Evolutionary conservation across 2,797 vertebrate species (phyloP), one percentile per base, ranked within the genome.

Genomic region (Lindbergichthys nudifrons): DNA sequence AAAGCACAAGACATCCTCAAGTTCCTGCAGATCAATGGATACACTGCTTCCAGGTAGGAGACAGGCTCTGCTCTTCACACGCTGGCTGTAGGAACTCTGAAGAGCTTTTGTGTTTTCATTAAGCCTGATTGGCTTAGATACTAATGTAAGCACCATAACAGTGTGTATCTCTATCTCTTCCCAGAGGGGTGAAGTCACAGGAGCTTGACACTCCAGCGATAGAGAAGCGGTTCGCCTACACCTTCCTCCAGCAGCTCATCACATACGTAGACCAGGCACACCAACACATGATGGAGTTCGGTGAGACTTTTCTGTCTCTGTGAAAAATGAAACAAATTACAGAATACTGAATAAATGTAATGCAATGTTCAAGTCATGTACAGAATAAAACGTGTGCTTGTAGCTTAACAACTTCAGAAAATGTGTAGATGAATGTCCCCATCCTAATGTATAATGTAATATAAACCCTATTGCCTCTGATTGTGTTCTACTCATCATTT

Each of bases 1-100:
- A 97, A 97, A 92, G 97, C 97, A 36, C 97, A 98, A 83, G 97
- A 98, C 81, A 96, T 98, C 81, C 94, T 99, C 68, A 99, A 99
- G 90, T 99, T 98, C 87, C 90, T 99, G 10, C 97, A 98, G 91
- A 98, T 99, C 81, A 99, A 96, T 12, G 97, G 97, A 53, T 99
- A 98, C 75, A 94, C 91, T 1, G 97, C 97, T 12, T 97, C 96
- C 77, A 97, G 97, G 97, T 98, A 92, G 83, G 85, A 74, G 21
- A 32, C 0, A 4, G 4, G 4, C 47, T 58, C 41, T 3, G 39
- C 23, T 16, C 8, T 53, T 7, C 1, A 16, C 11, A 47, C 16
- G 15, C 13, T 39, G 41, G 19, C 1, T 39, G 3, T 0, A 66
- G 16, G 3, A 26, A 1, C 19, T 41, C 1, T 30, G 12, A 36